Evolutionary conservation across 2,797 vertebrate species (phyloP).

Genomic region (Cuculus canorus): DNA sequence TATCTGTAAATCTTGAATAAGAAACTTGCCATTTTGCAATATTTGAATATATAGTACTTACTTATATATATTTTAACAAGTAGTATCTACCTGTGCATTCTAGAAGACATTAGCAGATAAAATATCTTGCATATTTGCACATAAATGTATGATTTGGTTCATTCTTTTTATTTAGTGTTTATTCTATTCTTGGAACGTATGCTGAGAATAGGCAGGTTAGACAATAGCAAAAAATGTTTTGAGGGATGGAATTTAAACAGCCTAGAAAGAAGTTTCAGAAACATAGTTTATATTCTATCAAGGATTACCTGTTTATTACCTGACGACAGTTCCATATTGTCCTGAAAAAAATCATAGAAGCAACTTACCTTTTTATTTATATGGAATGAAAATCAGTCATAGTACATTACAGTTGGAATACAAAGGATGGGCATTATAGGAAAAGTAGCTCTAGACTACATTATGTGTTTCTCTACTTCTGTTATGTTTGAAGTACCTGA

Average conservation of each 20-base stretch:
- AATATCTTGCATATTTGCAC: neutral
- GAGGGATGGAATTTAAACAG: neutral
- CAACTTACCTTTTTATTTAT: neutral
- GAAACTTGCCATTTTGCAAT: neutral
- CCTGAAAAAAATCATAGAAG: neutral
- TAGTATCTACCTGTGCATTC: neutral
- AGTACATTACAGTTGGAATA: neutral
- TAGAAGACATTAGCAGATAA: neutral
- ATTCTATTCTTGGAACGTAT: neutral
- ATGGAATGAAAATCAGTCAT: neutral
- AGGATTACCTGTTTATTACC: neutral
- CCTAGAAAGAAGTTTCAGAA: neutral
- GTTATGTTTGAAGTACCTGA: neutral
- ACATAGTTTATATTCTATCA: neutral
- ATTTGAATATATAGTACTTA: neutral
- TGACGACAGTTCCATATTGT: neutral
- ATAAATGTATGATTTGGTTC: neutral
- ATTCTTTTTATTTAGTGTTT: neutral
- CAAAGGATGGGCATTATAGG: neutral
- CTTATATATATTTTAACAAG: neutral
- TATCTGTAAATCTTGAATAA: neutral
- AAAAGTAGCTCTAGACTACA: neutral
- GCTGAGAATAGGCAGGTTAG: neutral
- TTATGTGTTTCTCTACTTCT: neutral
- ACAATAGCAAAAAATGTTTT: neutral